Conservation (phyloP, 1,140 invertebrate genomes). For the Ganaspis sp. region DNA sequence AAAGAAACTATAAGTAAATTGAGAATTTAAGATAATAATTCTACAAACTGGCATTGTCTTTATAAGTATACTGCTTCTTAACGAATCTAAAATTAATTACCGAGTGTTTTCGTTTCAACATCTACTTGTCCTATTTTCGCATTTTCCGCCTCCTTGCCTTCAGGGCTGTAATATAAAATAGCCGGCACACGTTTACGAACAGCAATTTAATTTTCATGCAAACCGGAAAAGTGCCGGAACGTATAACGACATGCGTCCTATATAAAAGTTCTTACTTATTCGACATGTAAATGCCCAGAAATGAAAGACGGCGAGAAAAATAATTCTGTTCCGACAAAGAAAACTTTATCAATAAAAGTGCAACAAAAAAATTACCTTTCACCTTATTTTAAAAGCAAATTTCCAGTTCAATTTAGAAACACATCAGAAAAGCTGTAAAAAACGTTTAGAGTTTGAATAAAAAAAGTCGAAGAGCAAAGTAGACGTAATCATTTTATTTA, state of each 20-base stretch:
- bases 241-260: constrained; percentile 6
- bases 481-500: too few species aligned
- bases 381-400: too few species aligned
- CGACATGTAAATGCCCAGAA: not conserved
- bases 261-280: constrained; percentile 4
- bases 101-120: constrained; percentile 35
- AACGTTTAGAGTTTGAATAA: too few species aligned
- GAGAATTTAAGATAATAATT: not conserved
- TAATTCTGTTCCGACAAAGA: not conserved
- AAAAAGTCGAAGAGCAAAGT: too few species aligned
- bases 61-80: constrained; percentile 28
- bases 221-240: not conserved
- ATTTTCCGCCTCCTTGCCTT: constrained; percentile 21
- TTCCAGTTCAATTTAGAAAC: too few species aligned
- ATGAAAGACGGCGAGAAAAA: not conserved
- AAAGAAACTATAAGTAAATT: not conserved
- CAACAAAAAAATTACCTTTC: not conserved
- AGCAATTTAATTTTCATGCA: constrained; percentile 13
- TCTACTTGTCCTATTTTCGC: constrained; percentile 33
- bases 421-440: too few species aligned
- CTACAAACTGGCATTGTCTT: constrained; percentile 19
- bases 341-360: not conserved
- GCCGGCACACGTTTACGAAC: constrained; percentile 2
- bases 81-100: constrained; percentile 35
- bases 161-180: constrained; percentile 20